Base-by-base conservation (phyloP, 2,888 invertebrate genomes). In the Caradrina kadenii region DNA sequence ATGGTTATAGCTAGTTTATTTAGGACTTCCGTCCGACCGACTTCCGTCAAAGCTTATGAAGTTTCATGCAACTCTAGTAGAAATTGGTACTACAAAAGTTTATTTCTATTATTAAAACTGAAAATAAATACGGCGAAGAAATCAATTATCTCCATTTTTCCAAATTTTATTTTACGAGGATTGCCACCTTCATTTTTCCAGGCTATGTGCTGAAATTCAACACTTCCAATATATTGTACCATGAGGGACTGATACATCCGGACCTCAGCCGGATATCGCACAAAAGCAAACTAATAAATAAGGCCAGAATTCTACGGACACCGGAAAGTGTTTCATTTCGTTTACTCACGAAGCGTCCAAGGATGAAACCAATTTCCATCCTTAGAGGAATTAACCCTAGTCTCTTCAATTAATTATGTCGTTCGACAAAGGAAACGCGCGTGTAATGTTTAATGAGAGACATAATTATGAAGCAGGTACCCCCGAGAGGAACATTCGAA, bases 381-480 rank as follows among this genome's bases (percentile, higher is more conserved):
- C 63, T 56, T 58, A 53, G n/a, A 67, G 48, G 42, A 63, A 31
- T 73, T 42, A 67, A 65, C 42, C 49, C 50, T 19, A 65, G 53
- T 49, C 26, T 63, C 45, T 26, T 65, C 53, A 67, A 63, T 69
- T 74, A 77, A 77, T 74, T 68, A 63, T 52, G 45, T 63, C 39
- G 69, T 69, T 72, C 15, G 21, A 77, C 62, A 60, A 60, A 69
- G 71, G 49, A 49, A 76, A 67, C 45, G 54, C 17, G 19, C 39
- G 68, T 67, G 48, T 69, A 59, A 67, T 76, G 64, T 74, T 74
- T 67, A 73, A 77, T 64, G 59, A 71, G 48, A 21, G 22, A 50
- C 66, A 64, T 80, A 55, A 76, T 69, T 69, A 67, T 69, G 39
- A 54, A 67, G 53, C 55, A 65, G 56, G 60, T 69, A 49, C 26